Base-by-base conservation (phyloP, 2,888 invertebrate species). In the Trachelus troglodyta region DNA sequence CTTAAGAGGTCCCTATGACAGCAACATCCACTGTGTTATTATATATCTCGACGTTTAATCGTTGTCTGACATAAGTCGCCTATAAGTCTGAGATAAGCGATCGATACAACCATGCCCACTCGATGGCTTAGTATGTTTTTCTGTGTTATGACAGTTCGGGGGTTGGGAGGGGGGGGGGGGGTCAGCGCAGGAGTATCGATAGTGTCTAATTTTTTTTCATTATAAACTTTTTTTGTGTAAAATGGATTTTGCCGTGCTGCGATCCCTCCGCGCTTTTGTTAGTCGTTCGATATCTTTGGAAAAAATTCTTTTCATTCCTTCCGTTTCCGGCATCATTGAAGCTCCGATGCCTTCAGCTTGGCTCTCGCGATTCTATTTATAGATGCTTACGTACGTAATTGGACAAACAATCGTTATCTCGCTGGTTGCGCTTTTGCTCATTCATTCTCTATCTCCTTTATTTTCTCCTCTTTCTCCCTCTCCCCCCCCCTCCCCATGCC, bases 341-440 rank as follows among this genome's bases (percentile, higher is more conserved):
- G 31, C 31, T 33, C 31, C 71, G 15, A 31, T 12, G 23, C 56
- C 34, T 75, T 75, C 33, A 9, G 31, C 23, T 69, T 40, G 56
- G 75, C 31, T 30, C 75, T 30, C 75, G n/a, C 12, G 69, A 68
- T 68, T 68, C 69, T 75, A 75, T 69, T 69, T 75, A 75, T 75
- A 69, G 75, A 75, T 33, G 23, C 68, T 74, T 68, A 33, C 69
- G 75, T 75, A 56, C 56, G 23, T 56, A 75, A 75, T 75, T 75
- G 75, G 75, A 75, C 75, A 75, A 75, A 75, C 75, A 75, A 75
- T 75, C 75, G 69, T 75, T 75, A 75, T 68, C 37, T 69, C 69
- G 34, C 69, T 56, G 75, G 40, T 77, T 79, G 31, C 76, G 34
- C 75, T 74, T 74, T 75, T 33, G 69, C 31, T n/a, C n/a, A 37